phyloP scores from a whole-genome alignment of 1,140 invertebrate genomes.

The Carcinoscorpius rotundicauda region DNA sequence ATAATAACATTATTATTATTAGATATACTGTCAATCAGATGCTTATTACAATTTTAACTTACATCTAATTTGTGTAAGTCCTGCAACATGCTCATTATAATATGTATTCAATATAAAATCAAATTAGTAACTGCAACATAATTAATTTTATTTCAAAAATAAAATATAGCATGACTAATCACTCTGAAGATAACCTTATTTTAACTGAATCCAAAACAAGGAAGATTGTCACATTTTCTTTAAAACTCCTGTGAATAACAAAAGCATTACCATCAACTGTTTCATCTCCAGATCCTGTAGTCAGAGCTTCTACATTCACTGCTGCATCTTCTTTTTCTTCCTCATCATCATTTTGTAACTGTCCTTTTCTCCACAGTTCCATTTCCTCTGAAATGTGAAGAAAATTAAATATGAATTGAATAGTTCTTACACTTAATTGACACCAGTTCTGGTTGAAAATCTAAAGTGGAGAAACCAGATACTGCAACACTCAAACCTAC shows the following conservation, averaged over 20 bases:
- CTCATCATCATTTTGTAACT: conserved; percentile 81
- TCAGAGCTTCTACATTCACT: background rate
- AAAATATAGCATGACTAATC: too few relatives aligned
- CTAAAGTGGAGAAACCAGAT: conserved; percentile 2
- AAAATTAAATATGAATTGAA: conserved; percentile 4
- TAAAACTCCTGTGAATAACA: too few relatives aligned
- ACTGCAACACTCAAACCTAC: conserved; percentile 31
- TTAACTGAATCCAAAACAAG: background rate
- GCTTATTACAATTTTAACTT: too few relatives aligned
- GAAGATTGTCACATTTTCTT: background rate
- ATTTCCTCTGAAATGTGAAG: conserved; percentile 45
- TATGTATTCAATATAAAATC: too few relatives aligned
- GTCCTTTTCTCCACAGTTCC: conserved; percentile 76
- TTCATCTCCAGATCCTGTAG: background rate
- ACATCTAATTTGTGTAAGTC: too few relatives aligned
- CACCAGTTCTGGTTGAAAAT: background rate
- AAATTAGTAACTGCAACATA: too few relatives aligned
- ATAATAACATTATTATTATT: too few relatives aligned
- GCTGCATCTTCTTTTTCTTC: conserved; percentile 55
- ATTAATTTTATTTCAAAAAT: too few relatives aligned
- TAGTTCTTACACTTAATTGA: too few relatives aligned
- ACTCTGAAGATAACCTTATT: too few relatives aligned
- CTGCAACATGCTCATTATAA: too few relatives aligned
- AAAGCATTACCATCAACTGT: background rate
- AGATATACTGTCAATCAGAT: too few relatives aligned